Evolutionary conservation across 2,797 vertebrate species (phyloP).

Genomic region (Pogoniulus pusillus): DNA sequence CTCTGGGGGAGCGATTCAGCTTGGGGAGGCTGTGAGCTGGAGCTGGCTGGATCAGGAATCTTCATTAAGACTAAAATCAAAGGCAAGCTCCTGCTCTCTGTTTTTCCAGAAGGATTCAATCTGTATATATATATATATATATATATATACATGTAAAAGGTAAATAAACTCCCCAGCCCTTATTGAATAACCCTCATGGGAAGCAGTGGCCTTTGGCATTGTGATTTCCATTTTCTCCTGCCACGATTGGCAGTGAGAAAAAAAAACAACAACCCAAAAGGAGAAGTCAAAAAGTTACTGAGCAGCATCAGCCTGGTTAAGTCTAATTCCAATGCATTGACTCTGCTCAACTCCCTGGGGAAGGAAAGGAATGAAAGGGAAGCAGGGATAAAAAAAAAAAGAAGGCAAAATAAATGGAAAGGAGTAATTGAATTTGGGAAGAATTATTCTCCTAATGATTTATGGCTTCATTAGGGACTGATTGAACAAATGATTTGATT

Average conservation of each 20-base stretch:
- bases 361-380: neutral
- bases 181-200: neutral
- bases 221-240: neutral
- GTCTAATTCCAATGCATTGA: neutral
- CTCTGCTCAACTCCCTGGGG: neutral
- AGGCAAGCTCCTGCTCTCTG: neutral
- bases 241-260: neutral
- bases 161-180: neutral
- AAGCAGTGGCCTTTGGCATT: neutral
- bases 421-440: constrained; percentile 44
- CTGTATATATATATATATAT: no score
- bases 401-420: constrained; percentile 40
- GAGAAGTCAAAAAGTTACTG: neutral
- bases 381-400: neutral
- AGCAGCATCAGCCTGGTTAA: neutral
- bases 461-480: constrained; percentile 60
- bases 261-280: neutral
- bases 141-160: no score
- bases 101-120: neutral
- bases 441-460: constrained; percentile 66
- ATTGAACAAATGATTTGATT: constrained; percentile 31
- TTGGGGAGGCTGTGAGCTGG: neutral
- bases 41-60: neutral
- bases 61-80: constrained; percentile 36
- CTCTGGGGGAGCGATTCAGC: neutral